phyloP scores from a whole-genome alignment of 2,888 invertebrate genomes.

The Cheilosia urbana region DNA sequence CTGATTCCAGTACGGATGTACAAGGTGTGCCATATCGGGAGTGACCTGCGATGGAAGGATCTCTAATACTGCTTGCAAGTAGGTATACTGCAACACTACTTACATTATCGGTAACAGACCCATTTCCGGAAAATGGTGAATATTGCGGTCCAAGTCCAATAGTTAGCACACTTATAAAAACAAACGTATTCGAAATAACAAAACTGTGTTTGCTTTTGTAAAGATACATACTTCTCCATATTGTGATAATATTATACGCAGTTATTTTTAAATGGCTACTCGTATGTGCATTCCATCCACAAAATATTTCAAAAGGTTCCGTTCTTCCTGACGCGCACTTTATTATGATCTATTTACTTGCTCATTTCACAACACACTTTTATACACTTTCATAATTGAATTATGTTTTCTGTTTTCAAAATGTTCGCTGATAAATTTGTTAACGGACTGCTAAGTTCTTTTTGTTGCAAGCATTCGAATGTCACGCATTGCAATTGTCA shows the following conservation, averaged over 20 bases:
- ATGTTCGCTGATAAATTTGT: constrained; percentile 32
- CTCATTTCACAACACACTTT: neutral
- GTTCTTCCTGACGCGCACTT: neutral
- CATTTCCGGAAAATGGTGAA: constrained; percentile 48
- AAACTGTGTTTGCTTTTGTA: neutral
- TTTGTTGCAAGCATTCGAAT: constrained; percentile 20
- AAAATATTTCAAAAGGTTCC: neutral
- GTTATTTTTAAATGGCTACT: neutral
- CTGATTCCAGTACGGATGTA: constrained; percentile 93
- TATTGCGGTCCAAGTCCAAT: constrained; percentile 49
- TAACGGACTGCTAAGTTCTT: constrained; percentile 16
- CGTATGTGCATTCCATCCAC: constrained; percentile 25
- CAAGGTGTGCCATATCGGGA: constrained; percentile 87
- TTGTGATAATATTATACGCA: neutral
- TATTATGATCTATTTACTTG: neutral
- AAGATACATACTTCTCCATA: constrained; percentile 41
- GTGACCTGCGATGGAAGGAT: constrained; percentile 81
- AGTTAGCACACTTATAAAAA: constrained; percentile 22
- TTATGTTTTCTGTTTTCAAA: constrained; percentile 25
- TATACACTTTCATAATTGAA: constrained; percentile 49
- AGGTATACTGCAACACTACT: neutral
- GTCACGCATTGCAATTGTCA: constrained; percentile 10
- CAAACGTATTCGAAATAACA: neutral
- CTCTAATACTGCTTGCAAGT: neutral
- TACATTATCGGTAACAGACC: constrained; percentile 69